Evolutionary conservation across 2,113 vertebrate genomes (phyloP).

Genomic region (Callipepla squamata): DNA sequence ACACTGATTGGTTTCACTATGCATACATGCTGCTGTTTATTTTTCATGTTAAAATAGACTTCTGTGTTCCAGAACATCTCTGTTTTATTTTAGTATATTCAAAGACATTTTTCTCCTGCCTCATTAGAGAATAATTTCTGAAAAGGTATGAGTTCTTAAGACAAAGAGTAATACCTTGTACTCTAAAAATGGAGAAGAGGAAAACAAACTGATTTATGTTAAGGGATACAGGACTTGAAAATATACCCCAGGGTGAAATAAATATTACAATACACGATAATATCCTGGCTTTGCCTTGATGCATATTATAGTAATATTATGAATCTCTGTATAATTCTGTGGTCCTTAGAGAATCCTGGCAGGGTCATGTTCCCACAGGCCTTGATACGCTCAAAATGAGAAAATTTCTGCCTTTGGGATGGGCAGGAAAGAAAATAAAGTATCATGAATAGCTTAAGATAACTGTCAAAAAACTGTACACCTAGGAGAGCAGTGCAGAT

Average conservation of each 20-base stretch:
- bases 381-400: background rate
- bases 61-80: background rate
- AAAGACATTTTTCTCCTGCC: conserved; percentile 33
- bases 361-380: accelerated
- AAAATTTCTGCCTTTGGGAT: background rate
- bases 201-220: conserved; percentile 55
- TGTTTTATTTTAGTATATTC: background rate
- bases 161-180: conserved; percentile 31
- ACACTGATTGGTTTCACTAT: background rate
- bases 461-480: background rate
- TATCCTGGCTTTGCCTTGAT: conserved; percentile 39
- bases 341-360: background rate
- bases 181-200: background rate
- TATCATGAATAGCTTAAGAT: background rate
- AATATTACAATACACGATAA: conserved; percentile 55
- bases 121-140: conserved; percentile 57
- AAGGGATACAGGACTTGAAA: conserved; percentile 23
- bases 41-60: background rate
- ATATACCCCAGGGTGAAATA: conserved; percentile 51
- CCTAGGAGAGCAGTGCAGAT: background rate
- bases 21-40: background rate
- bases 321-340: background rate
- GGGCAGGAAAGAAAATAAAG: background rate
- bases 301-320: background rate
- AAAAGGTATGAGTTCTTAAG: conserved; percentile 21